A percentile compares a stretch with the other conserved stretches of the same genome.
These are phyloP conservation scores for Hydrophis major DNA, from an alignment of 2,797 vertebrate genomes.

Conservation along the genomic window DNA sequence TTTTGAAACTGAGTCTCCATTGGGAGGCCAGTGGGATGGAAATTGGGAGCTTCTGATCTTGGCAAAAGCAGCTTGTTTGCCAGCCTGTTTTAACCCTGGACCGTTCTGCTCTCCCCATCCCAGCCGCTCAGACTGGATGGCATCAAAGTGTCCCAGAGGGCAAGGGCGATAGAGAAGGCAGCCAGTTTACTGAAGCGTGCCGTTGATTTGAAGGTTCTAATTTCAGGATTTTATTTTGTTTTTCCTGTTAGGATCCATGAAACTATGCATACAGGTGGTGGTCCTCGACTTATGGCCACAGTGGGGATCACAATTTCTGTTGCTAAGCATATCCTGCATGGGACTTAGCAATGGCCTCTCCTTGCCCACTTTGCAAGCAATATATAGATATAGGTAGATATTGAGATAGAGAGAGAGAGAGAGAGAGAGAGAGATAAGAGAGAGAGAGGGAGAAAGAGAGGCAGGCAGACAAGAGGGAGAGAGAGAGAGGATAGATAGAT, in stretches of 20 bases:
- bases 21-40: too few species aligned
- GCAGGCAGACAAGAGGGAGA: too few species aligned
- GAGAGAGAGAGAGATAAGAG: too few species aligned
- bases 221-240: not conserved
- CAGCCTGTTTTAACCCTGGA: not conserved
- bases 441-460: too few species aligned
- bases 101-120: accelerated
- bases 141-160: not conserved
- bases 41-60: not conserved
- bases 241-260: not conserved
- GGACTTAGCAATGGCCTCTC: not conserved
- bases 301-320: not conserved
- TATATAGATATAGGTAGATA: too few species aligned
- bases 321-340: not conserved
- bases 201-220: not conserved
- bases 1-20: not conserved
- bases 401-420: too few species aligned
- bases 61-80: not conserved
- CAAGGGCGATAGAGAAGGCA: not conserved
- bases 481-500: too few species aligned
- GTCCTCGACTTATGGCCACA: not conserved
- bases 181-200: not conserved
- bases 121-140: not conserved
- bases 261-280: not conserved
- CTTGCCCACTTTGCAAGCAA: not conserved